A percentile compares a stretch with the other conserved stretches of the same genome.
Conservation (phyloP, 2,888 invertebrate genomes). For the Callyntrura guangdongensis region DNA sequence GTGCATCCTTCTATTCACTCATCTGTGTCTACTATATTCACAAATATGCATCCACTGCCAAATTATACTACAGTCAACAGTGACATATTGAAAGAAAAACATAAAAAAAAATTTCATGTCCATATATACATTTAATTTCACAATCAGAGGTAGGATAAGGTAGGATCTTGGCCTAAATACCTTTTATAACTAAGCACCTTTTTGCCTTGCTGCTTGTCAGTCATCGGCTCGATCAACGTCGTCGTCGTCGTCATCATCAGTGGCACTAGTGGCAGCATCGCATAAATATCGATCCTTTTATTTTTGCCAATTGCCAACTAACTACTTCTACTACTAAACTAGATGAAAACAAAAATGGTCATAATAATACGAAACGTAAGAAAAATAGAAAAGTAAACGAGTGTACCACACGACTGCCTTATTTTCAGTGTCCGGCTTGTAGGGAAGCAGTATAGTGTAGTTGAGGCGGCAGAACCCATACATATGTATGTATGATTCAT, state of each 20-base stretch:
- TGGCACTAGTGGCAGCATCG: background rate
- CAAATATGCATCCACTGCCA: background rate
- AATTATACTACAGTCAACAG: background rate
- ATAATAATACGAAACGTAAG: background rate
- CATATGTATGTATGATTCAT: background rate
- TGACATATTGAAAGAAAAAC: conserved; percentile 16
- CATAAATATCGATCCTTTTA: conserved; percentile 44
- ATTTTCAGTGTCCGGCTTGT: background rate
- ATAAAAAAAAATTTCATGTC: conserved; percentile 1
- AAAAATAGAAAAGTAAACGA: background rate
- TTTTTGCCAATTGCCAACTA: conserved; percentile 4
- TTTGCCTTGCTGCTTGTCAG: conserved; percentile 53
- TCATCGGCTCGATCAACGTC: conserved; percentile 3
- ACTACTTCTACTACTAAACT: background rate
- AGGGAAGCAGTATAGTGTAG: background rate
- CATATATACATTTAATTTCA: conserved; percentile 34
- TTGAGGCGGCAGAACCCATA: background rate
- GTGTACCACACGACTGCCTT: background rate
- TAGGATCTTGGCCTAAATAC: conserved; percentile 69
- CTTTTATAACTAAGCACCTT: conserved; percentile 46
- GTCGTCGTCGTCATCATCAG: conserved; percentile 2
- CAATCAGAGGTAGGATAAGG: conserved; percentile 29
- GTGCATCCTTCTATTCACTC: background rate
- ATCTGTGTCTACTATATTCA: background rate
- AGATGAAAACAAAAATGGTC: background rate